Evolutionary conservation across 2,797 vertebrate species (phyloP), one percentile per base, ranked within the genome.

Genomic region (Leucoraja ocellata): DNA sequence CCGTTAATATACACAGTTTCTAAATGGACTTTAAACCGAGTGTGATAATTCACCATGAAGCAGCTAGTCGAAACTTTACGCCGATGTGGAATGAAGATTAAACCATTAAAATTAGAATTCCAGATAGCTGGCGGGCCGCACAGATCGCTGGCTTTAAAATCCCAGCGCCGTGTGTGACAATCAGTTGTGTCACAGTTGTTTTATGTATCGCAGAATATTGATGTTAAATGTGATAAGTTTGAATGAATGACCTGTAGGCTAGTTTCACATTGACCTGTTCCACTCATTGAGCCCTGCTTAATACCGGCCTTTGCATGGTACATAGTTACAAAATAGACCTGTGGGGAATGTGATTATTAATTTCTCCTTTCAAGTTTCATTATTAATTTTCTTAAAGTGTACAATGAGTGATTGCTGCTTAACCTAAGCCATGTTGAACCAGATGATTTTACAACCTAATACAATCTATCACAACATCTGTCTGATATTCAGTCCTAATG

Each of bases 321-420:
- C 63, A 88, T 68, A 2, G 61, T 88, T 88, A 65, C 84, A 88
- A 88, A 88, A 63, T 68, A 68, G 61, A 63, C 84, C 84, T 88
- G 63, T 88, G 61, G 84, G 84, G 84, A 88, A 88, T 68, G 63
- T 36, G 84, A 88, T 88, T 88, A 13, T 88, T 88, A 88, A 88
- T 88, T 88, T 88, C 14, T 32, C 61, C 84, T 88, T 88, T 88
- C 61, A 32, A 88, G 84, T 68, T 88, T 88, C 84, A 88, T 88
- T 68, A 88, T 88, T 88, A n/a, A 88, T 68, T 68, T 88, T 88
- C 84, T 68, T 32, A 88, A 88, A 65, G n/a, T 88, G 61, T 32
- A 68, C n/a, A 88, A 63, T 68, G 84, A 88, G 61, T 88, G 84
- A 68, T 88, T 88, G 84, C 84, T 88, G 61, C 63, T 88, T 88